Conservation (phyloP, 2,113 vertebrate species). For the Zingel zingel region DNA sequence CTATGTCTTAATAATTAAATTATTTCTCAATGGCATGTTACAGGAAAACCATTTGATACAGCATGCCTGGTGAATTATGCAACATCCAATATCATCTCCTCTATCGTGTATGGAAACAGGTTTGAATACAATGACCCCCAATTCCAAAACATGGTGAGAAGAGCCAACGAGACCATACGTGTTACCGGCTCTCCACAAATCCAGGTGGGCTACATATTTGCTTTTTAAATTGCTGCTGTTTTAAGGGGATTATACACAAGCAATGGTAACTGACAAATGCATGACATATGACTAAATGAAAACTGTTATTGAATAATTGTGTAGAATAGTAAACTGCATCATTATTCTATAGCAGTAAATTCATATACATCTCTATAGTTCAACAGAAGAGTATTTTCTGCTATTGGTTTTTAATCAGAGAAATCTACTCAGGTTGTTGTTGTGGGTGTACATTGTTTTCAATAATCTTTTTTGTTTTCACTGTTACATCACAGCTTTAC, state of each 20-base stretch:
- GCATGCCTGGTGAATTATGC: slow-evolving; percentile 62
- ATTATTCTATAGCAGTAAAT: neutral
- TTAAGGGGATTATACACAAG: neutral
- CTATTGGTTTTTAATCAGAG: neutral
- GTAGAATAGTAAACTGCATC: neutral
- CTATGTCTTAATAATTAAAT: neutral
- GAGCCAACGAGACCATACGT: slow-evolving; percentile 58
- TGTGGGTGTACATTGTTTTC: neutral
- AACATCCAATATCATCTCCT: slow-evolving; percentile 81
- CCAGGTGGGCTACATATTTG: slow-evolving; percentile 52
- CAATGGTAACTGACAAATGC: neutral
- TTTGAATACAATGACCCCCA: slow-evolving; percentile 79
- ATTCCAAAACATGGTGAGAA: slow-evolving; percentile 70
- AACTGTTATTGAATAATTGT: neutral
- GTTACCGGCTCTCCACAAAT: slow-evolving; percentile 57
- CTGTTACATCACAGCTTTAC: slow-evolving; percentile 68
- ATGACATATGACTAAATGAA: neutral
- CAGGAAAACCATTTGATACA: slow-evolving; percentile 80
- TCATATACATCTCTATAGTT: neutral
- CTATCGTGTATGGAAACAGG: slow-evolving; percentile 81
- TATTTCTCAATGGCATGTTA: neutral
- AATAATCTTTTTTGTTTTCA: neutral
- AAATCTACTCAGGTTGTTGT: neutral
- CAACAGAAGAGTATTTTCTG: neutral
- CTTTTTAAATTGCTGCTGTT: neutral